Evolutionary conservation across 1,140 invertebrate species (phyloP), one percentile per base, ranked within the genome.

Genomic region (Meteorus sp.): DNA sequence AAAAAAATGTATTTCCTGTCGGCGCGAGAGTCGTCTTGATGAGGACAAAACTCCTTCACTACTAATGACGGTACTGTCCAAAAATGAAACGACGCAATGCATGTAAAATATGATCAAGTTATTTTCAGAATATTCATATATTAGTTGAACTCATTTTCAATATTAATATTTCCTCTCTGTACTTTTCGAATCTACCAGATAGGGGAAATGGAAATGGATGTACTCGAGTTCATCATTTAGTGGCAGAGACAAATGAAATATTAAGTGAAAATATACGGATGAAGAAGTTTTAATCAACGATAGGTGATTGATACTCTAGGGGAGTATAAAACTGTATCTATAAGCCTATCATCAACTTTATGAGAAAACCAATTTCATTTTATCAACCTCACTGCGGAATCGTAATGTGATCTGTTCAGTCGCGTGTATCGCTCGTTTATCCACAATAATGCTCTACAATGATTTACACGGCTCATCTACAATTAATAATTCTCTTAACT

Each of bases 401-500:
- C 35, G 35, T 55, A 39, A 25, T 25, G 27, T 25, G 19, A 37
- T 51, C 27, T 19, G 25, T 44, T 11, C 37, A 44, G 52, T 55
- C 39, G 44, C 44, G 19, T 29, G 13, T 25, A 55, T 25, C 52
- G 43, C 37, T 55, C 41, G 15, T 33, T 13, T 51, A 29, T 33
- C 29, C 29, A 31, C 48, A 35, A 51, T 51, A 51, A 25, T 20
- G 29, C 20, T 13, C 37, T 51, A 20, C 19, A 17, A 33, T 33
- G 20, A 15, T 33, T 51, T 51, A 33, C 35, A 29, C 20, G 29
- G 6, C 29, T 20, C 48, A 11, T 33, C 48, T 29, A 29, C 48
- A 51, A 51, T 51, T 29, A 35, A 51, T 51, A 33, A 29, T 51
- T 11, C 35, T 45, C 7, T 17, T n/a, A n/a, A n/a, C n/a, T n/a